A percentile compares a stretch with the other conserved stretches of the same genome.
Conservation (phyloP, 2,888 invertebrate genomes). For the Heliconius hortense region DNA sequence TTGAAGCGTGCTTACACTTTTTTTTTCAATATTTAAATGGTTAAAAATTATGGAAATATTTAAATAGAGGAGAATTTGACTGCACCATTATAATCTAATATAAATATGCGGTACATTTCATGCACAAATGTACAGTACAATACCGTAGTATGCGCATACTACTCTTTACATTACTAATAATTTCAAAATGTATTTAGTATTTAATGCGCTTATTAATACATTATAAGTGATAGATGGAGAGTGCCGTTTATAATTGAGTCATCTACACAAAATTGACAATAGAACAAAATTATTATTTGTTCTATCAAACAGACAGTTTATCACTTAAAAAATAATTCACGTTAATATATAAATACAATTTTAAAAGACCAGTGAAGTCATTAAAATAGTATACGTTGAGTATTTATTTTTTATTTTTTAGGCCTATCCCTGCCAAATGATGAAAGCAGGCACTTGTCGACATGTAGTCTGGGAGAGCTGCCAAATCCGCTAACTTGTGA, state of each 20-base stretch:
- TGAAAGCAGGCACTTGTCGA: constrained; percentile 51
- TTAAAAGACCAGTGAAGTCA: neutral
- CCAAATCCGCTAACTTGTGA: constrained; percentile 49
- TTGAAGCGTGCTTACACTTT: too few species aligned
- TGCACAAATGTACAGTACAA: neutral
- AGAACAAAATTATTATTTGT: too few species aligned
- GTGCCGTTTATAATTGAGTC: too few species aligned
- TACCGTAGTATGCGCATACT: too few species aligned
- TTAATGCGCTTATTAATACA: too few species aligned
- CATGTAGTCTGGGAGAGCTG: constrained; percentile 55
- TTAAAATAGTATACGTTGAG: constrained; percentile 21
- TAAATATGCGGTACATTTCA: neutral
- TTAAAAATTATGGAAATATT: too few species aligned
- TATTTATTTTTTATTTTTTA: constrained; percentile 22
- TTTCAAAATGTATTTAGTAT: too few species aligned
- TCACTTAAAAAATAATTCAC: neutral
- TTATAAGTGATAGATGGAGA: too few species aligned
- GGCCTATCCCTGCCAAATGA: constrained; percentile 47
- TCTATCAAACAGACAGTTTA: neutral
- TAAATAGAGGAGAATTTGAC: neutral
- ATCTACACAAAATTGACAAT: too few species aligned
- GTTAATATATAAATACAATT: neutral
- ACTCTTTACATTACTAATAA: too few species aligned
- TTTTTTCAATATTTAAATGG: too few species aligned
- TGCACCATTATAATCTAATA: neutral